Base-by-base conservation (phyloP, 1,140 invertebrate species). In the Belonocnema kinseyi region DNA sequence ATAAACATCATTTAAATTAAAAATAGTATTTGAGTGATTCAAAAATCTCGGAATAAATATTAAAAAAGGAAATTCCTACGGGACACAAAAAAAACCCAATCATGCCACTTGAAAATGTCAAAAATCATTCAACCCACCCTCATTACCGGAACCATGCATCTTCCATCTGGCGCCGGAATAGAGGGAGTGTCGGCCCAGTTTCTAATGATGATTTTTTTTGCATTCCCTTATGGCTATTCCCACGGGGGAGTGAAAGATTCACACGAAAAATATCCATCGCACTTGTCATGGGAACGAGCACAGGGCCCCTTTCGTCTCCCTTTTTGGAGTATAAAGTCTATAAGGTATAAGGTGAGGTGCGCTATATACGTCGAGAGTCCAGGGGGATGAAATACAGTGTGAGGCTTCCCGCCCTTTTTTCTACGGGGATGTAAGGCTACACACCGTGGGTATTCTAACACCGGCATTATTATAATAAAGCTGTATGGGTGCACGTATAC, bases 221-320 rank as follows among this genome's bases (percentile, higher is more conserved):
- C 26, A 66, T 14, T 66, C 61, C 26, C 61, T n/a, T 77, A 74
- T 78, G 75, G 79, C 79, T 61, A 87, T 89, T 90, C 88, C 88
- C 88, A 90, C 88, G 88, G 86, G 87, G 81, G 86, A 90, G 90
- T 91, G 87, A 87, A 87, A 86, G 88, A 91, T 91, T 90, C 89
- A 90, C 89, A 88, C 85, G 88, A 80, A 80, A 86, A 87, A 85
- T 85, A 82, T 78, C 77, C 83, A 85, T 87, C 81, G 84, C 90
- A 90, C 90, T 91, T 91, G 90, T 91, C 90, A 91, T 91, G 90
- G 90, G 90, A 91, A 91, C 87, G 85, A 84, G 87, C 85, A 85
- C 76, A 77, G 70, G 61, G 70, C 53, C 79, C 78, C 76, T 75
- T 51, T 53, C 51, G 33, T 78, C 54, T 70, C 54, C 74, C 75